phyloP scores from a whole-genome alignment of 2,113 vertebrate genomes.

The Carlito syrichta region DNA sequence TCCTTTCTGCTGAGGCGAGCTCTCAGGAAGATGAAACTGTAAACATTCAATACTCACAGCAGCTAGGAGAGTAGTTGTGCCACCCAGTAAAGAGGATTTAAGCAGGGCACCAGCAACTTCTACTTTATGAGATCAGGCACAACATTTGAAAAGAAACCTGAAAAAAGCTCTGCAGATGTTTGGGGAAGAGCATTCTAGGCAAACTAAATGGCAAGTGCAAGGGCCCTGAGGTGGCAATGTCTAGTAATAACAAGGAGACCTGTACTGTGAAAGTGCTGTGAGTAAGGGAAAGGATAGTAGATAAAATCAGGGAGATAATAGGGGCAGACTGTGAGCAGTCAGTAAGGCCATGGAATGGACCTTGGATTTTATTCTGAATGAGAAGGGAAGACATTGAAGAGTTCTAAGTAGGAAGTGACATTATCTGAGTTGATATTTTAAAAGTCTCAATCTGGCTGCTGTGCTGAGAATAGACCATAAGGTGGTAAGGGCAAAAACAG shows the following conservation, averaged over 20 bases:
- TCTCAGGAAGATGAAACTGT: not conserved
- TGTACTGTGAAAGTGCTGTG: not conserved
- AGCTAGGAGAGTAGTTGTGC: not conserved
- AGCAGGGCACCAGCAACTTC: not conserved
- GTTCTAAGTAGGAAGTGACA: not conserved
- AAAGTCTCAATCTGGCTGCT: not conserved
- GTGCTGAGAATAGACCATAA: not conserved
- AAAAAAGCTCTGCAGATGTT: not conserved
- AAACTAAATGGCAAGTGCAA: not conserved
- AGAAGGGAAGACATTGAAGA: not conserved
- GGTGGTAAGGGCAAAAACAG: not conserved
- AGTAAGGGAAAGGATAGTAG: not conserved
- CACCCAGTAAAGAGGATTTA: not conserved
- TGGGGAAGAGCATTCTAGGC: not conserved
- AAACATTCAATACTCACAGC: not conserved
- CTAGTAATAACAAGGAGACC: not conserved
- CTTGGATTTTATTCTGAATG: not conserved
- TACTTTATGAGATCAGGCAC: not conserved
- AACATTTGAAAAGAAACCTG: not conserved
- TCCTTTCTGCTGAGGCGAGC: not conserved
- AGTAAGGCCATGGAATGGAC: not conserved
- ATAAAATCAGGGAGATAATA: not conserved
- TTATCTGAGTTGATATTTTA: not conserved
- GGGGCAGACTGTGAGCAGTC: not conserved
- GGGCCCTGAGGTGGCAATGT: not conserved